A percentile compares a stretch with the other conserved stretches of the same genome.
Evolutionary conservation across 2,888 invertebrate species (phyloP).

Genomic region (Trichopoda pennipes): DNA sequence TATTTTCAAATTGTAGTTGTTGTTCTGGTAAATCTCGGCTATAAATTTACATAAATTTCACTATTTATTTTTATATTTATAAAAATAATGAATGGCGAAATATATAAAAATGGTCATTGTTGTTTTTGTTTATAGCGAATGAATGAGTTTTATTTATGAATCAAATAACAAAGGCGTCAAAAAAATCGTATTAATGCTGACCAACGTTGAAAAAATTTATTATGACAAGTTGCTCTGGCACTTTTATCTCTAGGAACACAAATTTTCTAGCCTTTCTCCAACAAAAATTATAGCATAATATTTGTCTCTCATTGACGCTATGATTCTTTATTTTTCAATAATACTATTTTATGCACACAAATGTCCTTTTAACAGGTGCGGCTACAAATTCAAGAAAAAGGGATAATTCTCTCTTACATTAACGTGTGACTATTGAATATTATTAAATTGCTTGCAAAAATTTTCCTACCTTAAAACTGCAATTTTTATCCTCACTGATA

Average conservation of each 20-base stretch:
- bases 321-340: conserved; percentile 10
- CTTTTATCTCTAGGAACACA: conserved; percentile 78
- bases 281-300: conserved; percentile 48
- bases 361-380: conserved; percentile 8
- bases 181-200: conserved; percentile 62
- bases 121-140: conserved; percentile 51
- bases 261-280: conserved; percentile 72
- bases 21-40: conserved; percentile 63
- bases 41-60: conserved; percentile 67
- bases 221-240: conserved; percentile 80
- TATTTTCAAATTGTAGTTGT: conserved; percentile 45
- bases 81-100: conserved; percentile 53
- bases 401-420: background rate
- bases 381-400: background rate
- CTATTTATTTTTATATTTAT: conserved; percentile 54
- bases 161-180: conserved; percentile 26
- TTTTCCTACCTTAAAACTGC: conserved; percentile 3
- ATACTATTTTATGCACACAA: conserved; percentile 5
- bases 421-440: background rate
- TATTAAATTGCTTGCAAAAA: background rate
- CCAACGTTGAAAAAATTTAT: conserved; percentile 74
- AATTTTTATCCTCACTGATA: background rate
- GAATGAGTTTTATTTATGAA: conserved; percentile 62
- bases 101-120: conserved; percentile 49
- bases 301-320: conserved; percentile 45